These are phyloP conservation scores for Podocnemis expansa DNA, from an alignment of 2,113 vertebrate species.

Conservation along the genomic window DNA sequence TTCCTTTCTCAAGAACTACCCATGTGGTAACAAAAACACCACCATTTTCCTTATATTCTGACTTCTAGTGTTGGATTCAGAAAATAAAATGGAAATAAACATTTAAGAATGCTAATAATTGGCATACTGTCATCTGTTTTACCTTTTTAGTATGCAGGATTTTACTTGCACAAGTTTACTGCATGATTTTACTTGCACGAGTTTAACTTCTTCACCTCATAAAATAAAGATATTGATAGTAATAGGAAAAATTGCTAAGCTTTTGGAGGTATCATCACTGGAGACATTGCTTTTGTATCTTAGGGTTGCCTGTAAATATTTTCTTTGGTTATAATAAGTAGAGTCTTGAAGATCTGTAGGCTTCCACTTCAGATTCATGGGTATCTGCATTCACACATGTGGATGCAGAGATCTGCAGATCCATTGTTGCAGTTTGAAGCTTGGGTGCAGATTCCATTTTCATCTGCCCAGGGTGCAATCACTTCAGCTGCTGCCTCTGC, in stretches of 20 bases:
- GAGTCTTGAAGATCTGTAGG: too few relatives aligned
- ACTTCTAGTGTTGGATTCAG: neutral
- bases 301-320: neutral
- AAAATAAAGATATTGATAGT: neutral
- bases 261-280: neutral
- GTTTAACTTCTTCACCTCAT: conserved; percentile 24
- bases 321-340: conserved; percentile 13
- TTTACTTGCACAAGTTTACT: conserved; percentile 39
- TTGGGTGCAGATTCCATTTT: too few relatives aligned
- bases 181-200: conserved; percentile 38
- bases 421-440: too few relatives aligned
- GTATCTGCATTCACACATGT: too few relatives aligned
- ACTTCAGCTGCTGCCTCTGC: too few relatives aligned
- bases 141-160: conserved; percentile 30
- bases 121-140: conserved; percentile 19
- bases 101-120: conserved; percentile 26
- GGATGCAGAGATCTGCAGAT: too few relatives aligned
- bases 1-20: conserved; percentile 1
- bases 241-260: conserved; percentile 10
- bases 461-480: too few relatives aligned
- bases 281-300: conserved; percentile 16
- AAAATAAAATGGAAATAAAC: conserved; percentile 31
- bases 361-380: too few relatives aligned
- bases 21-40: neutral
- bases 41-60: conserved; percentile 11